Evolutionary conservation across 1,140 invertebrate genomes (phyloP).

Genomic region (Lysiphlebus fabarum): DNA sequence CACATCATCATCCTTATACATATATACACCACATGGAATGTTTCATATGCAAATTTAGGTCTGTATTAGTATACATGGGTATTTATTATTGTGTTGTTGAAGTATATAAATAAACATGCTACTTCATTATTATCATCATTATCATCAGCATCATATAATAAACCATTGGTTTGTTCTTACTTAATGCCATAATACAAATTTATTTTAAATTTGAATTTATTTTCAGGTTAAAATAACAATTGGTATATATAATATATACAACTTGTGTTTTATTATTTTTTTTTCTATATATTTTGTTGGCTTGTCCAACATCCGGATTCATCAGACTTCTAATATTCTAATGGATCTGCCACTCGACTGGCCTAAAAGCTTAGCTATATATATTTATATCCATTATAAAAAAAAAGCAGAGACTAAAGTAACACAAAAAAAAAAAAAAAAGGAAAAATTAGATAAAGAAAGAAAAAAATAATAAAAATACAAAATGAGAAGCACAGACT

Average conservation of each 20-base stretch:
- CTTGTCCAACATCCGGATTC: neutral
- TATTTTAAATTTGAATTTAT: neutral
- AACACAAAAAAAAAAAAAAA: too few relatives aligned
- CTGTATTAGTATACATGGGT: too few relatives aligned
- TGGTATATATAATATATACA: too few relatives aligned
- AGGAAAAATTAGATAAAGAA: conserved; percentile 3
- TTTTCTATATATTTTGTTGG: neutral
- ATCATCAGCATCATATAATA: neutral
- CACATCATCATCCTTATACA: too few relatives aligned
- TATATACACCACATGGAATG: too few relatives aligned
- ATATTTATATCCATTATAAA: neutral
- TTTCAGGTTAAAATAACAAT: conserved; percentile 7
- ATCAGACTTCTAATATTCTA: conserved; percentile 3
- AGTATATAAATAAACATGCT: too few relatives aligned
- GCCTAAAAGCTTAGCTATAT: conserved; percentile 20
- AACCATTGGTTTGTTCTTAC: neutral
- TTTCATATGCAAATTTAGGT: too few relatives aligned
- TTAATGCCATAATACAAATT: neutral
- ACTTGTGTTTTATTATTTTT: conserved; percentile 1
- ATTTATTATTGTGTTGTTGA: too few relatives aligned
- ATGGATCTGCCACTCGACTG: conserved; percentile 10
- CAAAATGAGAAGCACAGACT: neutral
- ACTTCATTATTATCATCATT: too few relatives aligned
- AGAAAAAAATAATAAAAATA: neutral
- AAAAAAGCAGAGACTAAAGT: neutral